Evolutionary conservation across 2,888 invertebrate species (phyloP).

Genomic region (Rhodophaea formosa): DNA sequence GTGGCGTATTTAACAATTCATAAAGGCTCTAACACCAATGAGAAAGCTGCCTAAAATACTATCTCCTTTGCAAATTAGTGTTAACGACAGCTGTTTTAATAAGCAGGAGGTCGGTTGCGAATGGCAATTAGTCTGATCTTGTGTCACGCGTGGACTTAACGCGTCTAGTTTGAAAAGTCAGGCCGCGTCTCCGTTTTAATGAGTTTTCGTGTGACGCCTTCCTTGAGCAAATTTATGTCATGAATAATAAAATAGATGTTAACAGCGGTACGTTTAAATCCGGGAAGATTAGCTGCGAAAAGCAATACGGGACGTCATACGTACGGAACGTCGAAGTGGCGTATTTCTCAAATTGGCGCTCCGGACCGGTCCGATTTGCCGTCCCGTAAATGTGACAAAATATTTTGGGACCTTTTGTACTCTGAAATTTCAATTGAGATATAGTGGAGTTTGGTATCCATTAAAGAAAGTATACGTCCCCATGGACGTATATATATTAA

Average conservation of each 20-base stretch:
- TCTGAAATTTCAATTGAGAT: too few relatives aligned
- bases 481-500: too few relatives aligned
- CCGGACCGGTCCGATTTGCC: too few relatives aligned
- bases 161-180: conserved; percentile 79
- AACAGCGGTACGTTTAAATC: conserved; percentile 73
- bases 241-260: conserved; percentile 75
- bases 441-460: too few relatives aligned
- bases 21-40: too few relatives aligned
- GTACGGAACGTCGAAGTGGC: too few relatives aligned
- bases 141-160: conserved; percentile 79
- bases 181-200: conserved; percentile 77
- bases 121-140: conserved; percentile 68
- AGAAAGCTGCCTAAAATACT: not conserved
- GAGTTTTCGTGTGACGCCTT: conserved; percentile 79
- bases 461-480: too few relatives aligned
- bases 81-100: conserved; percentile 67
- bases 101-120: conserved; percentile 66
- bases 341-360: too few relatives aligned
- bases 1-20: too few relatives aligned
- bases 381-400: too few relatives aligned
- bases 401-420: too few relatives aligned
- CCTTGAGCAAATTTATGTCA: conserved; percentile 77
- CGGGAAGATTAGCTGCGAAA: conserved; percentile 63
- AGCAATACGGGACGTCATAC: conserved; percentile 59
- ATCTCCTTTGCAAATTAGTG: conserved; percentile 59